Percentiles rank a stretch among this genome's conserved stretches.
Conservation (phyloP, 2,113 vertebrate genomes). For the Pongo pygmaeus region DNA sequence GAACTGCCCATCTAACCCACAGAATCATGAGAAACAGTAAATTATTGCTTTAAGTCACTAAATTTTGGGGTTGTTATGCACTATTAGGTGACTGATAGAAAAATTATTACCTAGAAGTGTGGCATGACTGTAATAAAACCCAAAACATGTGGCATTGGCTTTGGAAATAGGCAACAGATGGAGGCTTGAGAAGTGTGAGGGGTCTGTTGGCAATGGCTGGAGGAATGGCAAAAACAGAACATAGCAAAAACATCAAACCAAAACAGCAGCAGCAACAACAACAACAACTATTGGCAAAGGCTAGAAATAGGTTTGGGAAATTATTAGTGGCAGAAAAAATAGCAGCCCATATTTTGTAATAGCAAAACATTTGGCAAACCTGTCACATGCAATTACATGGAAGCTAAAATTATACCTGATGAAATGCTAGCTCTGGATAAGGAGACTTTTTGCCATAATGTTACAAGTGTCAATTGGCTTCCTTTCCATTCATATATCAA, state of each 20-base stretch:
- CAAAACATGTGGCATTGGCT: conserved; percentile 25
- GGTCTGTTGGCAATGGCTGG: conserved; percentile 40
- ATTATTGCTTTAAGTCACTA: not conserved
- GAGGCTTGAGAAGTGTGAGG: conserved; percentile 40
- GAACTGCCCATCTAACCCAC: not conserved
- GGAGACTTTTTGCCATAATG: not conserved
- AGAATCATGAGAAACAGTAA: not conserved
- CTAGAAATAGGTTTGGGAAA: conserved; percentile 35
- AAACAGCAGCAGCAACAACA: not conserved
- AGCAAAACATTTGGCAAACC: conserved; percentile 56
- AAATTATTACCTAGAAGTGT: not conserved
- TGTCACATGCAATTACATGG: not conserved
- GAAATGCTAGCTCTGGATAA: not conserved
- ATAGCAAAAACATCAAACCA: not conserved
- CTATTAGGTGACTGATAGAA: not conserved
- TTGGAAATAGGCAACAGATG: conserved; percentile 55
- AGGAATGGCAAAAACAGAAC: not conserved
- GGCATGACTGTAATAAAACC: not conserved
- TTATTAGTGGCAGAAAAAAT: conserved; percentile 53
- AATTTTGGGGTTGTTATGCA: not conserved
- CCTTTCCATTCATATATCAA: not conserved
- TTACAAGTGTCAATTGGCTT: not conserved
- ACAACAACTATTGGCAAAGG: not conserved
- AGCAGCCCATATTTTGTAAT: conserved; percentile 49
- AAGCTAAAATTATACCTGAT: conserved; percentile 10